Conservation (phyloP, 2,888 invertebrate species). For the Netelia virgata region DNA sequence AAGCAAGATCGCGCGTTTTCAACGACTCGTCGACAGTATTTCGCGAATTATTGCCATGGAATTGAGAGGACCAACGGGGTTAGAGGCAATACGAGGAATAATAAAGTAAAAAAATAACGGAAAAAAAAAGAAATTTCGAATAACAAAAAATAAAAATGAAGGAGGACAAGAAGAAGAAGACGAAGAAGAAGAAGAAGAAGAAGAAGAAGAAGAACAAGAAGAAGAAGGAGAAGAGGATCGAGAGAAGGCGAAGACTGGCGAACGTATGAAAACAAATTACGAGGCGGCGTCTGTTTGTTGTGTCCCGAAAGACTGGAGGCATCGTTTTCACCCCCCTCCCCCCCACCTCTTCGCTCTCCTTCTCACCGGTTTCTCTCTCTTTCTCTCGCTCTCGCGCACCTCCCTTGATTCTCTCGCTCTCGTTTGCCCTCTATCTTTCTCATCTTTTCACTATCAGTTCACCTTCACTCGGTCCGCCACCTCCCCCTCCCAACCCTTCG, state of each 20-base stretch:
- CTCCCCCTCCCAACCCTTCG: slow-evolving; percentile 6
- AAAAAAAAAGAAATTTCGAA: slow-evolving; percentile 54
- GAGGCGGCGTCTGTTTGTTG: slow-evolving; percentile 84
- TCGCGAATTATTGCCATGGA: slow-evolving; percentile 43
- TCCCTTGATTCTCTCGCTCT: slow-evolving; percentile 57
- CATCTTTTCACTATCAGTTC: slow-evolving; percentile 68
- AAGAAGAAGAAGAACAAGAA: slow-evolving; percentile 59
- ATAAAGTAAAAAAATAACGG: slow-evolving; percentile 59
- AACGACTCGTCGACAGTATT: slow-evolving; percentile 11
- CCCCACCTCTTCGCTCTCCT: slow-evolving; percentile 29
- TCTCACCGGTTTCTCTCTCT: slow-evolving; percentile 33
- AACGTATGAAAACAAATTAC: slow-evolving; percentile 84
- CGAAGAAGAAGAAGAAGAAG: slow-evolving; percentile 57
- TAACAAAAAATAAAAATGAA: slow-evolving; percentile 36
- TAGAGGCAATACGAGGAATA: slow-evolving; percentile 64
- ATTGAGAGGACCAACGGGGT: slow-evolving; percentile 53
- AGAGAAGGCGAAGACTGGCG: slow-evolving; percentile 71
- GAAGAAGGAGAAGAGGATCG: slow-evolving; percentile 58
- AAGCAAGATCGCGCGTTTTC: neutral
- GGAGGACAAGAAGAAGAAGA: slow-evolving; percentile 55
- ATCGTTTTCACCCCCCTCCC: slow-evolving; percentile 60
- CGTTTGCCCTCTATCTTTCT: slow-evolving; percentile 66
- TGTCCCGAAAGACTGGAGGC: slow-evolving; percentile 72
- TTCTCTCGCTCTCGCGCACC: slow-evolving; percentile 10
- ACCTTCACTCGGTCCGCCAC: slow-evolving; percentile 50